Base-by-base conservation (phyloP, 2,113 vertebrate genomes). In the Geococcyx californianus region DNA sequence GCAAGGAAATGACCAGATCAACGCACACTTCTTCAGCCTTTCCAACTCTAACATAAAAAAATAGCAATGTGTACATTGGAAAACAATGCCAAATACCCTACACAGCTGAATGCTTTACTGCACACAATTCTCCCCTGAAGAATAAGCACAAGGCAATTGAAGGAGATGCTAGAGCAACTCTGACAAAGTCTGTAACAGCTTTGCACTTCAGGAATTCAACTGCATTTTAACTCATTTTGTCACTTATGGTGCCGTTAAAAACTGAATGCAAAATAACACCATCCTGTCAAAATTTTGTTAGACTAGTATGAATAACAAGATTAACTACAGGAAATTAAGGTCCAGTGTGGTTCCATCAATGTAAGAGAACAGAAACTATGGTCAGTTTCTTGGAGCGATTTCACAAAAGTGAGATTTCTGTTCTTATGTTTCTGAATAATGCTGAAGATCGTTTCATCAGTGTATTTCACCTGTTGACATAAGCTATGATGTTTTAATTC, bases 1-100 rank as follows among this genome's bases (percentile, higher is more conserved):
- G 80, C 40, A 62, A 96, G 80, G 58, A 93, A 93, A 90, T 78
- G 64, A 79, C 79, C 83, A 78, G 90, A 90, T 90, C 93, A 96
- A 93, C 63, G 64, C 0, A 0, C 36, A 84, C n/a, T 89, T 90
- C 63, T 90, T 95, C 90, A 88, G 90, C 79, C 80, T 92, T 86
- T 60, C 56, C 68, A 78, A 54, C 60, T 75, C 38, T 89, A 88
- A 90, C 64, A 78, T 49, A 80, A 81, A 94, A 89, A 90, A 55
- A 59, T 40, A 70, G 24, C 42, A 88, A 13, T 8, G 29, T 49
- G 28, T 78, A 26, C 44, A 31, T 10, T 54, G 24, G 45, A 38
- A 94, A 92, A 84, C 25, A 75, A 33, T 29, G 36, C 58, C 83
- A 93, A 87, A 92, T 77, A 9, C 60, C 55, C 84, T 75, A 34